These are phyloP conservation scores for Epizoanthus rinbou DNA, from an alignment of 92 coral and sea anemone species.

Conservation along the genomic window DNA sequence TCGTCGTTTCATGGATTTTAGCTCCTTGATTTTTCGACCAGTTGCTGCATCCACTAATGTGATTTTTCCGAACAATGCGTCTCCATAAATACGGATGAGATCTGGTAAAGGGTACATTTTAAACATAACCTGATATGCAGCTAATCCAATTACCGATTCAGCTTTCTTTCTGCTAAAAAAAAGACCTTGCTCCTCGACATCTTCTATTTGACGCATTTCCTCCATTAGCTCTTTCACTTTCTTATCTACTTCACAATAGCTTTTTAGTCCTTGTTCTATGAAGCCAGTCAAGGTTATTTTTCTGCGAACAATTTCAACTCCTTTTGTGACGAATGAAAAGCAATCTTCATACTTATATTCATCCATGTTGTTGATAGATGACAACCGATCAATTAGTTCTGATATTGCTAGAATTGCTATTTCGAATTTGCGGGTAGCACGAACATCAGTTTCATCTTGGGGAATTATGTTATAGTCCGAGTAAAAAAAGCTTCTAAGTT, in stretches of 20 bases:
- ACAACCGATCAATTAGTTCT: not conserved
- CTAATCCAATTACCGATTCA: not conserved
- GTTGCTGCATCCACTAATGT: constrained; percentile 18
- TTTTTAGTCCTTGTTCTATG: not conserved
- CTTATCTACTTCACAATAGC: not conserved
- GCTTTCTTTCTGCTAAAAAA: too few relatives aligned
- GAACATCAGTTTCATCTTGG: not conserved
- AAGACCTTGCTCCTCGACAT: too few relatives aligned
- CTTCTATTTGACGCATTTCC: too few relatives aligned
- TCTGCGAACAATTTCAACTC: not conserved
- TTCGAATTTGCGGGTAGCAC: not conserved
- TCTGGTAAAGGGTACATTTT: not conserved
- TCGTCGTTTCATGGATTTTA: not conserved
- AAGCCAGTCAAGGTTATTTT: not conserved
- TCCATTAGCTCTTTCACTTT: too few relatives aligned
- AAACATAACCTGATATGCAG: not conserved
- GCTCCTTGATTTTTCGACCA: constrained; percentile 1
- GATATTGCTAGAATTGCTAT: not conserved
- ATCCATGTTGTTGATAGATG: not conserved
- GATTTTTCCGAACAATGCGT: constrained; percentile 16
- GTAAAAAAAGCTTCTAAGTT: not conserved
- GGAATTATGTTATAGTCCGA: not conserved
- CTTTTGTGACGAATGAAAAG: not conserved
- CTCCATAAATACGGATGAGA: not conserved
- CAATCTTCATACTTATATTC: not conserved